Conservation (phyloP, 2,113 vertebrate genomes). For the Corynorhinus townsendii region DNA sequence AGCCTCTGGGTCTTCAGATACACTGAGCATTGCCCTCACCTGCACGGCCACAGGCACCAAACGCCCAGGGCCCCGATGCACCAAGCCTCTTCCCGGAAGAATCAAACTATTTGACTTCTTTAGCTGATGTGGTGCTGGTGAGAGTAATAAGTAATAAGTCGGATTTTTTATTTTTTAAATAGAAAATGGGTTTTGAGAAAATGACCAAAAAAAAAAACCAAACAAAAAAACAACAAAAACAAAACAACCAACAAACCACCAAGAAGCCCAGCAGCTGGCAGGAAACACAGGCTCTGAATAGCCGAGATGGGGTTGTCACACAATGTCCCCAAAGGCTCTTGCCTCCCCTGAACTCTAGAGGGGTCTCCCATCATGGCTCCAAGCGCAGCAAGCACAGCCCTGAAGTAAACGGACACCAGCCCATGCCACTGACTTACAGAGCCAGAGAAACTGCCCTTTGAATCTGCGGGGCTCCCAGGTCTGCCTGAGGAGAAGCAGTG, state of each 20-base stretch:
- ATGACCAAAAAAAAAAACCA: neutral
- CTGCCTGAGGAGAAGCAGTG: neutral
- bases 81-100: neutral
- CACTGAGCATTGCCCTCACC: neutral
- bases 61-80: too few species aligned
- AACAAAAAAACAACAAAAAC: neutral
- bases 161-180: neutral
- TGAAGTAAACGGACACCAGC: neutral
- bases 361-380: neutral
- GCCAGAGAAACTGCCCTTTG: conserved; percentile 63
- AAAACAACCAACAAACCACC: neutral
- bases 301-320: neutral
- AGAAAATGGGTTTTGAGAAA: neutral
- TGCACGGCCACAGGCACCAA: too few species aligned
- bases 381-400: neutral
- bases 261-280: neutral
- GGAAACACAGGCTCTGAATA: neutral
- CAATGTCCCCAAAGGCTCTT: neutral
- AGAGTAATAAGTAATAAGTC: neutral
- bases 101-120: neutral
- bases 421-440: neutral
- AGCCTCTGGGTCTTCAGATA: neutral
- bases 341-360: neutral
- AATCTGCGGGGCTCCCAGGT: conserved; percentile 68
- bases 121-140: neutral